Conservation (phyloP, 1,140 invertebrate genomes). For the Conus betulinus region DNA sequence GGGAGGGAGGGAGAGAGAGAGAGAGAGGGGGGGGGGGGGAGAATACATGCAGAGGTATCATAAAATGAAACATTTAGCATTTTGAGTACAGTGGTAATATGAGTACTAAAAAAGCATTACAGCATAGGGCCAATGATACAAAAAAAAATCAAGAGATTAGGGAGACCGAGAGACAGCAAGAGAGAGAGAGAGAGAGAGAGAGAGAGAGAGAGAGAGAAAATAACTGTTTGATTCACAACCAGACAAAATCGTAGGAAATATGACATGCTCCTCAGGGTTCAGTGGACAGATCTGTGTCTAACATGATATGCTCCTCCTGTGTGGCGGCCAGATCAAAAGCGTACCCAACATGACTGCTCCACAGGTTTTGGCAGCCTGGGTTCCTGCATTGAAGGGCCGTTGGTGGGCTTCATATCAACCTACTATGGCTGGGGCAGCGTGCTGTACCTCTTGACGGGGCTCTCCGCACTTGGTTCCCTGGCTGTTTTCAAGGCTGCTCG, state of each 20-base stretch:
- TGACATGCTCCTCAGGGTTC: not conserved
- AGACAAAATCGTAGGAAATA: not conserved
- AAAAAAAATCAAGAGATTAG: no score
- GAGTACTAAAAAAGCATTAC: no score
- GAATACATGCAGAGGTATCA: no score
- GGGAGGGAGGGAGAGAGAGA: no score
- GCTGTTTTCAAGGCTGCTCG: constrained; percentile 68
- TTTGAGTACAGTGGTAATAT: no score
- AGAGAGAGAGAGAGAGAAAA: no score
- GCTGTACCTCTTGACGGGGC: constrained; percentile 76
- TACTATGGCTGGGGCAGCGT: constrained; percentile 78
- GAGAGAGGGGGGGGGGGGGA: no score
- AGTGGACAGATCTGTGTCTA: not conserved
- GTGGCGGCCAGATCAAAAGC: not conserved
- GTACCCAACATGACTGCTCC: not conserved
- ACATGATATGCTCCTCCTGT: not conserved
- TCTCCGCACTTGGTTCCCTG: constrained; percentile 73
- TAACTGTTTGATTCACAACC: no score
- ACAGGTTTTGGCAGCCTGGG: constrained; percentile 78
- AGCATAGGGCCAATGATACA: no score
- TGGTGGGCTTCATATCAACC: constrained; percentile 76
- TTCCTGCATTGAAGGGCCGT: constrained; percentile 78
- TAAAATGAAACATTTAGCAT: no score
- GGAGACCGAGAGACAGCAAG: no score
- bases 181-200: no score